Evolutionary conservation across 2,113 vertebrate species (phyloP).

Genomic region (Pachycephala philippinensis): DNA sequence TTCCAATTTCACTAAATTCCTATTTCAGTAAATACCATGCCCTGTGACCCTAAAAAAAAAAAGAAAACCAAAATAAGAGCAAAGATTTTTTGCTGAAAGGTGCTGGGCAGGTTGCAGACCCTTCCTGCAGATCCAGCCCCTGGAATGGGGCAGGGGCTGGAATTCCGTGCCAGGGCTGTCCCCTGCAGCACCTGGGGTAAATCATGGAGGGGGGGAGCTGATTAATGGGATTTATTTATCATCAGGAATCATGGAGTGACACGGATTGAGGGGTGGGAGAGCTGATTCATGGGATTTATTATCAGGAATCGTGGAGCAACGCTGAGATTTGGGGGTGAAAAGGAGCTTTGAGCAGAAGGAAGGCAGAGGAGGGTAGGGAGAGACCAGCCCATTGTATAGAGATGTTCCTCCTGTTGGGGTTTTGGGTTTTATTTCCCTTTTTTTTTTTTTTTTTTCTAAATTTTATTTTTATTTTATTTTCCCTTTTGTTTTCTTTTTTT

Average conservation of each 20-base stretch:
- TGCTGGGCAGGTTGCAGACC: background rate
- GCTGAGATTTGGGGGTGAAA: slow-evolving; percentile 12
- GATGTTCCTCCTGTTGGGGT: slow-evolving; percentile 57
- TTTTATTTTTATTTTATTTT: background rate
- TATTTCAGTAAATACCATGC: background rate
- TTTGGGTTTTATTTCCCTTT: background rate
- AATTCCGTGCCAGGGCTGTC: background rate
- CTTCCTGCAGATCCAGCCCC: background rate
- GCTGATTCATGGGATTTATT: background rate
- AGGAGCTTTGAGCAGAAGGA: slow-evolving; percentile 42
- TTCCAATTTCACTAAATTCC: background rate
- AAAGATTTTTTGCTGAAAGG: background rate
- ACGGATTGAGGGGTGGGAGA: background rate
- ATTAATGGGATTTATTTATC: background rate
- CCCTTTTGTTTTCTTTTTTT: background rate
- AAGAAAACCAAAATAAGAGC: background rate
- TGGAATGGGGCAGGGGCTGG: too few relatives aligned
- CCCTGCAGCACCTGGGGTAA: background rate
- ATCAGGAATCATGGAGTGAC: background rate
- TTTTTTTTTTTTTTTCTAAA: slow-evolving; percentile 27
- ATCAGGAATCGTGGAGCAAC: background rate
- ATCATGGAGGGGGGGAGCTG: background rate
- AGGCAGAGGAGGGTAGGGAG: slow-evolving; percentile 31
- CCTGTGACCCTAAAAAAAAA: background rate
- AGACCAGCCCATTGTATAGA: slow-evolving; percentile 78